phyloP scores from a whole-genome alignment of 2,113 vertebrate genomes.

The Leucopsar rothschildi region DNA sequence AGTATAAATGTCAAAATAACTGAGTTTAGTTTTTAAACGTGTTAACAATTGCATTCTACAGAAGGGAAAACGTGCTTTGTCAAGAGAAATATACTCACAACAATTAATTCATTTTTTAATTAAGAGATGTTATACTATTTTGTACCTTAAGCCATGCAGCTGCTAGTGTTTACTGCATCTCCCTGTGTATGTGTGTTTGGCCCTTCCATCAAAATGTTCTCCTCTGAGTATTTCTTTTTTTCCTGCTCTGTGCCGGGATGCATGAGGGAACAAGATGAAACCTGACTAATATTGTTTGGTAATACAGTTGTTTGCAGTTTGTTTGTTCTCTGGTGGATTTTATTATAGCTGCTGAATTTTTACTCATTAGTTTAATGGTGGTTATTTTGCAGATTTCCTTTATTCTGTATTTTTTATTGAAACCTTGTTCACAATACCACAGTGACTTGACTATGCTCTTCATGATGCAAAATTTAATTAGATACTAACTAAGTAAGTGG shows the following conservation, averaged over 20 bases:
- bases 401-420: slow-evolving; percentile 60
- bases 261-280: slow-evolving; percentile 27
- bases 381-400: slow-evolving; percentile 61
- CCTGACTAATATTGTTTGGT: slow-evolving; percentile 56
- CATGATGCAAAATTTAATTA: slow-evolving; percentile 58
- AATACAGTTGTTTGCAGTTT: slow-evolving; percentile 42
- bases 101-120: slow-evolving; percentile 62
- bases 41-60: not conserved
- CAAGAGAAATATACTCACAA: not conserved
- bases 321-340: slow-evolving; percentile 59
- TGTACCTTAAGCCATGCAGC: slow-evolving; percentile 46
- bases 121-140: slow-evolving; percentile 35
- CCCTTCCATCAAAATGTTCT: slow-evolving; percentile 9
- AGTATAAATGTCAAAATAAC: not conserved
- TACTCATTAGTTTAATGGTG: slow-evolving; percentile 65
- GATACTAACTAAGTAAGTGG: slow-evolving; percentile 50
- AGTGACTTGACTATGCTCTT: slow-evolving; percentile 55
- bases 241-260: not conserved
- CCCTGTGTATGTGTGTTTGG: not conserved
- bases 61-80: not conserved
- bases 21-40: not conserved
- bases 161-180: slow-evolving; percentile 42
- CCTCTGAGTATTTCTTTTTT: slow-evolving; percentile 26
- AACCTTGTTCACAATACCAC: slow-evolving; percentile 53
- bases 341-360: slow-evolving; percentile 57